phyloP scores from a whole-genome alignment of 2,113 vertebrate genomes.

The Patagioenas fasciata region DNA sequence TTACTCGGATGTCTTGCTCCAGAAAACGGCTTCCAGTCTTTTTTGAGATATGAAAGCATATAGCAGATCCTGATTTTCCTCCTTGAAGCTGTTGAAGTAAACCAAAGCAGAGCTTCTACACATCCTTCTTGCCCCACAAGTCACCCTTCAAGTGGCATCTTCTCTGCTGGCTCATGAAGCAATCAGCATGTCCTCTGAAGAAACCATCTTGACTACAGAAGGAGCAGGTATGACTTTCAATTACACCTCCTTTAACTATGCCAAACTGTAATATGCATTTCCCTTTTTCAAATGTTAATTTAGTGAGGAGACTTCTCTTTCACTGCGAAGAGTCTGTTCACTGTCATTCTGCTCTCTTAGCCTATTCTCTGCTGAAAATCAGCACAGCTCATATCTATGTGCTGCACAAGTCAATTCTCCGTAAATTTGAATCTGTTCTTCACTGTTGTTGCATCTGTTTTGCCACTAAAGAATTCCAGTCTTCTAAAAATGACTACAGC shows the following conservation, averaged over 20 bases:
- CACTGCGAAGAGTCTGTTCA: not conserved
- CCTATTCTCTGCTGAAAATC: not conserved
- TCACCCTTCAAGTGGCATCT: not conserved
- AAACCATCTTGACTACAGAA: not conserved
- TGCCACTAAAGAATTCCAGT: not conserved
- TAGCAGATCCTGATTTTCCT: not conserved
- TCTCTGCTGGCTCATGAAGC: not conserved
- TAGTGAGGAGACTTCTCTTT: not conserved
- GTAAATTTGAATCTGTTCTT: not conserved
- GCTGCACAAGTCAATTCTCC: not conserved
- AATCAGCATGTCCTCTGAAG: not conserved
- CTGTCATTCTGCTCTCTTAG: not conserved
- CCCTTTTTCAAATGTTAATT: not conserved
- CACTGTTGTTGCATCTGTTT: not conserved
- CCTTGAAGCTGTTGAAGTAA: not conserved
- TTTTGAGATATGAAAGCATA: not conserved
- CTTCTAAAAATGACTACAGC: not conserved
- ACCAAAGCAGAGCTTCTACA: not conserved
- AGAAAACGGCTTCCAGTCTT: not conserved
- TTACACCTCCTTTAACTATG: not conserved
- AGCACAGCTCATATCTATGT: not conserved
- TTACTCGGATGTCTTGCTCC: not conserved
- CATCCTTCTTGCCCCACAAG: not conserved
- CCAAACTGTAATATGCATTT: not conserved
- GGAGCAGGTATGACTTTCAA: not conserved